Percentiles rank a stretch among this genome's conserved stretches.
Evolutionary conservation across 2,888 invertebrate species (phyloP).

Genomic region (Cordylochernes scorpioides): DNA sequence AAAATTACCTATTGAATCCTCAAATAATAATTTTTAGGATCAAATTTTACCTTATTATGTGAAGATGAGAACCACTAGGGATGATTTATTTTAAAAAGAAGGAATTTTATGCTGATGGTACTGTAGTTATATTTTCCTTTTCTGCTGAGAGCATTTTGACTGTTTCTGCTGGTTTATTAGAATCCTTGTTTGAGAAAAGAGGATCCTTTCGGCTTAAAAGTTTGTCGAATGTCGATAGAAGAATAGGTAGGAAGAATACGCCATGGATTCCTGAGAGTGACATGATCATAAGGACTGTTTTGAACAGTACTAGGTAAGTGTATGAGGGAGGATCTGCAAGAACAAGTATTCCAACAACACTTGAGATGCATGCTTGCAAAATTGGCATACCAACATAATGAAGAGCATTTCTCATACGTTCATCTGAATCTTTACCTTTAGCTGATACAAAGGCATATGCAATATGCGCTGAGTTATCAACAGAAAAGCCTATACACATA

Average conservation of each 20-base stretch:
- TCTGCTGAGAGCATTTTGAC: no score
- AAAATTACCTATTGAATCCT: no score
- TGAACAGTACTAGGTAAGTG: constrained; percentile 82
- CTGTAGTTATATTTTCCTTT: no score
- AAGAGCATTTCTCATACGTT: constrained; percentile 53
- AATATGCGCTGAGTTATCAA: constrained; percentile 83
- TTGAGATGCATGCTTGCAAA: constrained; percentile 66
- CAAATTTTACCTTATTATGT: no score
- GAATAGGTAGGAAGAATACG: constrained; percentile 49
- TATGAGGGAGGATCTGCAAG: constrained; percentile 68
- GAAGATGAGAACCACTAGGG: no score
- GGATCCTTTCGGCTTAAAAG: no score
- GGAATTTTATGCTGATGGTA: no score
- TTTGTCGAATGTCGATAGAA: no score
- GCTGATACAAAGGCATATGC: constrained; percentile 85
- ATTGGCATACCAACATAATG: constrained; percentile 72
- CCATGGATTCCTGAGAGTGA: constrained; percentile 83
- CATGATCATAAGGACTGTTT: constrained; percentile 81
- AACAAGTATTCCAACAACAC: constrained; percentile 62
- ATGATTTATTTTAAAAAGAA: no score
- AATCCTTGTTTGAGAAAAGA: no score
- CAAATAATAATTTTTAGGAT: no score
- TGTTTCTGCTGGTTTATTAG: no score
- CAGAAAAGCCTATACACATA: constrained; percentile 87
- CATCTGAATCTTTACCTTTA: constrained; percentile 42